Conservation (phyloP, 1,140 invertebrate species). For the Harpegnathos saltator region DNA sequence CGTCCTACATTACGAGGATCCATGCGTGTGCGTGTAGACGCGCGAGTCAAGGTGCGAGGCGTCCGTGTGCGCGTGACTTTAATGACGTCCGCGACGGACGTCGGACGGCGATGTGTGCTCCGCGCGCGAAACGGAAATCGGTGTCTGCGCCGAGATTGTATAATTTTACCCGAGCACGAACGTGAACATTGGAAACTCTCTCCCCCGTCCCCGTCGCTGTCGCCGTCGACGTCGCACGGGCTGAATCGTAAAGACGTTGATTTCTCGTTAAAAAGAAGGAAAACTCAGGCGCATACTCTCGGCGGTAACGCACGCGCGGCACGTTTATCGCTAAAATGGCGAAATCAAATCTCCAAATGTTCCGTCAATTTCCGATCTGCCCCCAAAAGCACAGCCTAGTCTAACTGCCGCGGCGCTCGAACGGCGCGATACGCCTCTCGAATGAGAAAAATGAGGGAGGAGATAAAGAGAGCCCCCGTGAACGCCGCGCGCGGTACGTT, state of each 20-base stretch:
- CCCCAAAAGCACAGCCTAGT: background rate
- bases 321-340: background rate
- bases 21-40: conserved; percentile 8
- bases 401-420: background rate
- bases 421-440: background rate
- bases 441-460: background rate
- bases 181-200: background rate
- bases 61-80: conserved; percentile 32
- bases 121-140: conserved; percentile 39
- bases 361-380: background rate
- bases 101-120: background rate
- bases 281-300: background rate
- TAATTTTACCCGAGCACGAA: conserved; percentile 6
- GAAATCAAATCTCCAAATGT: background rate
- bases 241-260: conserved; percentile 5
- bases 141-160: conserved; percentile 29
- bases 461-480: background rate
- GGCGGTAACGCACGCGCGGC: background rate
- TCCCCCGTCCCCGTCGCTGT: no score
- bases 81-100: conserved; percentile 53
- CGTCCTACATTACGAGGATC: conserved; percentile 72
- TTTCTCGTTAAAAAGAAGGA: background rate
- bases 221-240: no score
- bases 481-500: no score
- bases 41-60: background rate